Evolutionary conservation across 2,888 invertebrate species (phyloP).

Genomic region (Mystacides longicornis): DNA sequence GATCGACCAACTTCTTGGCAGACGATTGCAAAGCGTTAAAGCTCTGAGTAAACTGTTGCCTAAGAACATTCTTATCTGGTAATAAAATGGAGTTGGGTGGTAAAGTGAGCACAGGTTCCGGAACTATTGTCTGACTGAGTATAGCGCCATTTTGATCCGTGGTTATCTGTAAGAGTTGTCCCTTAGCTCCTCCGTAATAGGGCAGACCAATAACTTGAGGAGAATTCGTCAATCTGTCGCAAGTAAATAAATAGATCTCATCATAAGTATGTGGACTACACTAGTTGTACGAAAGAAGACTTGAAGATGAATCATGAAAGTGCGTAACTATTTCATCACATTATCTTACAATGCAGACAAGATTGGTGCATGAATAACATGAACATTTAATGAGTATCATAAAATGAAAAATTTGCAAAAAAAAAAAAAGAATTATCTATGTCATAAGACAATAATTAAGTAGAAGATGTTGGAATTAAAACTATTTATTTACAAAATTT

Average conservation of each 20-base stretch:
- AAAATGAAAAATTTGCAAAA: neutral
- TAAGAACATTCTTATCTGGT: constrained; percentile 11
- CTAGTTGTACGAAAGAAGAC: too few relatives aligned
- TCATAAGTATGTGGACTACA: too few relatives aligned
- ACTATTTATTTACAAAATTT: too few relatives aligned
- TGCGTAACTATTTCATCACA: too few relatives aligned
- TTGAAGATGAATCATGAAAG: too few relatives aligned
- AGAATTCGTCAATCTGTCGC: constrained; percentile 17
- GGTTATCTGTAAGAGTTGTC: constrained; percentile 57
- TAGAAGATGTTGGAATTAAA: too few relatives aligned
- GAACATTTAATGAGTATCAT: neutral
- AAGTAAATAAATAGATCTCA: constrained; percentile 12
- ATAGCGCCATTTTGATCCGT: constrained; percentile 47
- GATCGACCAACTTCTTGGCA: constrained; percentile 50
- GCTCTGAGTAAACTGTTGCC: constrained; percentile 41
- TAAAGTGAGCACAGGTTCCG: constrained; percentile 32
- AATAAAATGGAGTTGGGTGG: constrained; percentile 10
- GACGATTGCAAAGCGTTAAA: constrained; percentile 51
- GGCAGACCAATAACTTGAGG: constrained; percentile 42
- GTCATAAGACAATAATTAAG: neutral
- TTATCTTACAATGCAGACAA: too few relatives aligned
- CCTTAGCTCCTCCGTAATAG: constrained; percentile 66
- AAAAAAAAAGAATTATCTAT: neutral
- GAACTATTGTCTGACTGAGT: constrained; percentile 43
- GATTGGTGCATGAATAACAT: neutral